Percentiles rank a stretch among this genome's conserved stretches.
phyloP scores from a whole-genome alignment of 2,888 invertebrate genomes.

The Conistra vaccinii region DNA sequence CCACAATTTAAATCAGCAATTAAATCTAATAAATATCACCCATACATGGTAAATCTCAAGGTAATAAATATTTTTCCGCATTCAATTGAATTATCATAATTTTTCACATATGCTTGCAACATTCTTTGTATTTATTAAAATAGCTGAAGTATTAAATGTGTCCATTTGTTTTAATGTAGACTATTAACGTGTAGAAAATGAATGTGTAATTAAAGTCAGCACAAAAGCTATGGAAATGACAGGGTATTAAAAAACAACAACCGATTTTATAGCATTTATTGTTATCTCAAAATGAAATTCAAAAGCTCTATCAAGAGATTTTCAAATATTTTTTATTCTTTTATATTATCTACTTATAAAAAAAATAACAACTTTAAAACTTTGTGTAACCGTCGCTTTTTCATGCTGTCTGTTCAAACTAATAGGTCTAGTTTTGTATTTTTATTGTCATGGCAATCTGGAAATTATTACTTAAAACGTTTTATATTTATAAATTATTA shows the following conservation, averaged over 20 bases:
- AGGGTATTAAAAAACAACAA: neutral
- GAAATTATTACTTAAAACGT: neutral
- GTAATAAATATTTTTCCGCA: conserved; percentile 48
- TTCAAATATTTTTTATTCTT: neutral
- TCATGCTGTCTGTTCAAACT: neutral
- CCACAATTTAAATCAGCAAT: conserved; percentile 22
- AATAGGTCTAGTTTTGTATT: conserved; percentile 7
- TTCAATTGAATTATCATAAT: conserved; percentile 37
- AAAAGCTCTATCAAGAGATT: too few species aligned
- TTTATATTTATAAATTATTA: neutral
- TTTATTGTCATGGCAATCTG: conserved; percentile 2
- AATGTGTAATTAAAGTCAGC: neutral
- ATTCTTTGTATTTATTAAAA: conserved; percentile 44
- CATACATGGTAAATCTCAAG: conserved; percentile 47
- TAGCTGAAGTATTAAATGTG: conserved; percentile 27
- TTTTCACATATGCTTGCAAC: conserved; percentile 47
- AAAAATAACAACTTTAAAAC: neutral
- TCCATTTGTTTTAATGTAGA: conserved; percentile 3
- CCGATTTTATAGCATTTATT: neutral
- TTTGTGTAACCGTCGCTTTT: neutral
- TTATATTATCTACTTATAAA: too few species aligned
- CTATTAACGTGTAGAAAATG: neutral
- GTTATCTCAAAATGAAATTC: neutral
- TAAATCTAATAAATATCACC: conserved; percentile 27
- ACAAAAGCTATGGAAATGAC: neutral